These are phyloP conservation scores for Ellobium chinense DNA, from an alignment of 2,888 invertebrate species.

Conservation along the genomic window DNA sequence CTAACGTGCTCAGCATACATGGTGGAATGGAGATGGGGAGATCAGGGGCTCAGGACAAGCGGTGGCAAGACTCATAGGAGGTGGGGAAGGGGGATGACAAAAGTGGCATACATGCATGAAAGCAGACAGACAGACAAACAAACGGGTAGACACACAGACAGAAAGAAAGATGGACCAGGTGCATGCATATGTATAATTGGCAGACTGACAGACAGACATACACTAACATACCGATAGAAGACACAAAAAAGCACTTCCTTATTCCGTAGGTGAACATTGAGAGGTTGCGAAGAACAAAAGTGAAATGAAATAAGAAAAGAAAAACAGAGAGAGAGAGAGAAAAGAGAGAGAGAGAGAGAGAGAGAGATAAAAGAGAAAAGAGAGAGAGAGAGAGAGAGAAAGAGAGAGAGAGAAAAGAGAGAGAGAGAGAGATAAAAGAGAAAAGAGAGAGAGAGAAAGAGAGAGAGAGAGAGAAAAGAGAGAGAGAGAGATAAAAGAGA, in stretches of 20 bases:
- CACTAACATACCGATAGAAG: not conserved
- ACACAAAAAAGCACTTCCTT: not conserved
- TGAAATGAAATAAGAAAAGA: not conserved
- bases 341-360: not conserved
- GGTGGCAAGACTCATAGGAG: no score
- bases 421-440: not conserved
- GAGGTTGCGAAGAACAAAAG: not conserved
- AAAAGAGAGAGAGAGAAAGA: not conserved
- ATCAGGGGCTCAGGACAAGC: no score
- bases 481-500: not conserved
- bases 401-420: not conserved
- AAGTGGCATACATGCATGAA: not conserved
- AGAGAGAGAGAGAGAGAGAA: not conserved
- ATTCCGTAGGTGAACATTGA: not conserved
- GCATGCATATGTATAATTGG: not conserved
- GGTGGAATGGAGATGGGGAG: no score
- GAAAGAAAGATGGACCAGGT: not conserved
- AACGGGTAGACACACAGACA: not conserved
- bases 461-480: not conserved
- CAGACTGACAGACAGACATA: constrained; percentile 19
- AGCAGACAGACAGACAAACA: not conserved
- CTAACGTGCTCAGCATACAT: no score
- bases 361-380: not conserved
- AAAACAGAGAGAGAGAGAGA: not conserved
- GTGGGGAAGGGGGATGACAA: not conserved